phyloP scores from a whole-genome alignment of 2,888 invertebrate genomes.

The Pardosa pseudoannulata region DNA sequence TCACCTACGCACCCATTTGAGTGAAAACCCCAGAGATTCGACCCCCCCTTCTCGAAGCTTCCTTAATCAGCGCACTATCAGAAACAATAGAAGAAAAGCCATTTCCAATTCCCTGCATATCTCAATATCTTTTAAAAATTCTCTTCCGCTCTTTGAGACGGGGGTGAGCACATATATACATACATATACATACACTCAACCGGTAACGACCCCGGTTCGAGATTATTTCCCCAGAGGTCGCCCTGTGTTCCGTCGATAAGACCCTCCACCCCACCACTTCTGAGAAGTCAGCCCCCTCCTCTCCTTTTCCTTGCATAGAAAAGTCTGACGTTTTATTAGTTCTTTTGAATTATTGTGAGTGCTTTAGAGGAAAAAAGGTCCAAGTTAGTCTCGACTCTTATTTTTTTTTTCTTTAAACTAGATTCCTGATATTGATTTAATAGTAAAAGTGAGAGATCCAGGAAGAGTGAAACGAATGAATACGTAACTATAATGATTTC shows the following conservation, averaged over 20 bases:
- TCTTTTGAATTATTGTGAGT: conserved; percentile 58
- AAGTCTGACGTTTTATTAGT: conserved; percentile 69
- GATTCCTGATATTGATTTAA: neutral
- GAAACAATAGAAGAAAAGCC: conserved; percentile 46
- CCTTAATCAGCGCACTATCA: conserved; percentile 49
- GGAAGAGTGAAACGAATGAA: no score
- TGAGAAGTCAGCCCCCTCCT: neutral
- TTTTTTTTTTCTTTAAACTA: neutral
- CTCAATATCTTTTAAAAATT: conserved; percentile 56
- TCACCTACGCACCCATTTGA: conserved; percentile 1
- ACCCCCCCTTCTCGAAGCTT: neutral
- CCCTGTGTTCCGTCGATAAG: conserved; percentile 69
- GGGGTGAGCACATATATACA: conserved; percentile 36
- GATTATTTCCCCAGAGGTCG: conserved; percentile 70
- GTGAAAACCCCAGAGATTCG: neutral
- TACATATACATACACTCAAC: conserved; percentile 49
- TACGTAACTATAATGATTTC: no score
- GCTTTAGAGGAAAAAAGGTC: conserved; percentile 29
- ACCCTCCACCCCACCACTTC: conserved; percentile 23
- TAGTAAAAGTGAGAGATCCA: neutral
- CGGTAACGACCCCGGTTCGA: conserved; percentile 69
- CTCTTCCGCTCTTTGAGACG: neutral
- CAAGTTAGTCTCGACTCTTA: conserved; percentile 2
- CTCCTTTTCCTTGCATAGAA: conserved; percentile 25
- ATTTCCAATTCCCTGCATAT: conserved; percentile 35